Base-by-base conservation (phyloP, 1,140 invertebrate genomes). In the Leptinotarsa undecemlineata region DNA sequence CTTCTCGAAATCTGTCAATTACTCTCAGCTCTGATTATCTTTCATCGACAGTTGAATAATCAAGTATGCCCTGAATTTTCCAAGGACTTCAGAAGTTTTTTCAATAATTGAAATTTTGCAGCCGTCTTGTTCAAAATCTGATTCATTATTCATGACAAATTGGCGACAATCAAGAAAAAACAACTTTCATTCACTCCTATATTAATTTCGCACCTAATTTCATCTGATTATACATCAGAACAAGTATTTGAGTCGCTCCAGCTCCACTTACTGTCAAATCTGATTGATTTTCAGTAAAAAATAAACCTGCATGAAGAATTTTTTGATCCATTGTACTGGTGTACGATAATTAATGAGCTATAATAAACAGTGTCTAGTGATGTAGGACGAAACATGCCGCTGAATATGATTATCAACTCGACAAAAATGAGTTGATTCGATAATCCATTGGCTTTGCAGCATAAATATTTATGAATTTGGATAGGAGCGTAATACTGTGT, bases 311-410 rank as follows among this genome's bases (percentile, higher is more conserved):
- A 57, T 57, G 51, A 5, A 14, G 14, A 68, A 33, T 68, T 68
- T 68, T 68, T 33, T 48, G 26, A 42, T 47, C 66, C 66, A 68
- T 68, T 47, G 68, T 61, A 63, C 42, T 74, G 51, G 33, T 70
- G 42, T 61, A 51, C 63, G 26, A 60, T 70, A 74, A 74, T 74
- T 74, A 74, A 74, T 74, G 66, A 61, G 68, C 69, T 69, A n/a
- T 74, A 74, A 74, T 74, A 74, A 74, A 74, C 64, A 74, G 68
- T 71, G 68, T 74, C 68, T 74, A 71, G 68, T 74, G 73, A 63
- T 74, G 73, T 74, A 74, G 73, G 73, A 71, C 66, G 73, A 74
- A 68, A 74, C 73, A 74, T 74, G 73, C 68, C 73, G 15, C 73
- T 57, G 73, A 74, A 74, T 74, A 74, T 48, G 48, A 74, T 74